Base-by-base conservation (phyloP, 2,888 invertebrate genomes). In the Drosophila subquinaria region DNA sequence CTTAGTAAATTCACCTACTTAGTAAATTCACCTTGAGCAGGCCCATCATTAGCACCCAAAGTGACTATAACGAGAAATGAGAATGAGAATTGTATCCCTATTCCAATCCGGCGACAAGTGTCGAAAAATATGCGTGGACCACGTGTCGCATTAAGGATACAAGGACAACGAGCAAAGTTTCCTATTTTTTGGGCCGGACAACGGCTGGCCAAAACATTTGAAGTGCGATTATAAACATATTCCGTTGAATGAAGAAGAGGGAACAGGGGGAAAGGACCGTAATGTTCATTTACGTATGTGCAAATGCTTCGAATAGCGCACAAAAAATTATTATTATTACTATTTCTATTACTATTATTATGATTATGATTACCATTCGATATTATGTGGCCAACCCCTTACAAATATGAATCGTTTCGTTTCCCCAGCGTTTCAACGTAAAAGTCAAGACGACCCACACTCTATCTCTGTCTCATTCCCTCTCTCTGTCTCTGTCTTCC, bases 281-380 rank as follows among this genome's bases (percentile, higher is more conserved):
- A 81, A 81, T 81, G 73, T 64, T 71, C 88, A 80, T 88, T 81
- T 84, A 89, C 89, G 84, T 84, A 84, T 89, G 89, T 84, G 89
- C 76, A 79, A 87, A 87, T 84, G 87, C 76, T 62, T 72, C 76
- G 61, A 69, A 72, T 62, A 86, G 76, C 69, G 72, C 64, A 70
- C 78, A 84, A 69, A 84, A 87, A 73, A 88, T 89, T 56, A 89
- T 84, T 87, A 89, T 76, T 81, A 82, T 87, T 82, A 68, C 82
- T 64, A 84, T 78, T 75, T 57, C 74, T 68, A 78, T 84, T 83
- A 87, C 84, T 86, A 81, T 85, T 87, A 89, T 85, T 85, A 87
- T 87, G 89, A 85, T 89, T 89, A 89, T 89, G 84, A 84, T 84
- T 89, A 87, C 89, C 76, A 81, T 84, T 84, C 88, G 87, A 89